Evolutionary conservation across 2,113 vertebrate species (phyloP).

Genomic region (Bothrops jararaca): DNA sequence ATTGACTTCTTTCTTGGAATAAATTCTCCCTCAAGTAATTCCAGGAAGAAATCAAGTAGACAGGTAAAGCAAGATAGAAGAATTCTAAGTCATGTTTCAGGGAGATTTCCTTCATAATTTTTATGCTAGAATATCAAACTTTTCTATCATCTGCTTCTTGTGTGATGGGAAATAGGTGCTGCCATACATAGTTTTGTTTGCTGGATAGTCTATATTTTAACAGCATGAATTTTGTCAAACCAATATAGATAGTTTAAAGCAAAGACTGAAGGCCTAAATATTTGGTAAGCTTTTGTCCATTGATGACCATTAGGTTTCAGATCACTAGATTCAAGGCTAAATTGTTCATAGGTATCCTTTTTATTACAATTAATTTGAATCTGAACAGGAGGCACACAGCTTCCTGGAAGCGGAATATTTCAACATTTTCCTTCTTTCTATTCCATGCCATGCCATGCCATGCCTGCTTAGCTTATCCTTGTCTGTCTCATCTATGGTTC

Average conservation of each 20-base stretch:
- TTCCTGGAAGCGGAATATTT: conserved; percentile 27
- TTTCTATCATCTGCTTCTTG: neutral
- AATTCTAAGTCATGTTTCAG: neutral
- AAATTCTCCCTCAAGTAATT: neutral
- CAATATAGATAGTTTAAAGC: conserved; percentile 43
- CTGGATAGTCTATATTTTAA: conserved; percentile 15
- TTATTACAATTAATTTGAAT: conserved; percentile 58
- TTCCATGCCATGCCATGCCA: conserved; percentile 24
- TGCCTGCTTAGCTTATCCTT: conserved; percentile 43
- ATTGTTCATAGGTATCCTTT: conserved; percentile 25
- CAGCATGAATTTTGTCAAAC: conserved; percentile 37
- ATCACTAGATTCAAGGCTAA: conserved; percentile 47
- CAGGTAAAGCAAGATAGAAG: neutral
- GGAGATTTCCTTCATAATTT: neutral
- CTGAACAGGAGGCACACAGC: conserved; percentile 13
- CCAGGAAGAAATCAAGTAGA: neutral
- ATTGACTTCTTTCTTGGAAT: neutral
- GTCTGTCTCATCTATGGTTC: conserved; percentile 36
- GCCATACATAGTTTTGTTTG: neutral
- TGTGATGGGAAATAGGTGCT: neutral
- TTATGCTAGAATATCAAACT: neutral
- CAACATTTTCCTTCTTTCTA: conserved; percentile 31
- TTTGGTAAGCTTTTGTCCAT: conserved; percentile 49
- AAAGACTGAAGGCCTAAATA: conserved; percentile 56
- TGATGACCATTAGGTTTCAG: conserved; percentile 50